Conservation (phyloP, 1,140 invertebrate species). For the Uloborus diversus region DNA sequence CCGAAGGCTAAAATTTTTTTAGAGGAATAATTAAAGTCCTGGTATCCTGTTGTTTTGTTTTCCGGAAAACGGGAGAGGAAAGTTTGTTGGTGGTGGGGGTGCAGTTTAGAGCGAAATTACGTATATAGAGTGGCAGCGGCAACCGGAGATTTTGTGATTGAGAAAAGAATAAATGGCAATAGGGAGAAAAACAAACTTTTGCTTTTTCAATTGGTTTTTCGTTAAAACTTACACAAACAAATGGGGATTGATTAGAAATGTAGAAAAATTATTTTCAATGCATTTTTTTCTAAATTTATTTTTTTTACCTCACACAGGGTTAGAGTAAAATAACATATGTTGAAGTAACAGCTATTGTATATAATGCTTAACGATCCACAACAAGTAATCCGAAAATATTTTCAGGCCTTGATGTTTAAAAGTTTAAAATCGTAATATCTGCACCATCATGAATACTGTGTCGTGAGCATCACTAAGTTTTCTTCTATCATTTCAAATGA, state of each 20-base stretch:
- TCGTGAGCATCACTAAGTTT: too few relatives aligned
- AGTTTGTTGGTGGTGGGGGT: not conserved
- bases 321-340: too few relatives aligned
- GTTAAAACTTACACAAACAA: constrained; percentile 13
- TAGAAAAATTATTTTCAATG: not conserved
- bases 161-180: constrained; percentile 19
- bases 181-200: constrained; percentile 3
- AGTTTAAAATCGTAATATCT: too few relatives aligned
- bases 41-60: constrained; percentile 56
- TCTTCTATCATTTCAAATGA: too few relatives aligned
- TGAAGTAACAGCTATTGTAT: too few relatives aligned
- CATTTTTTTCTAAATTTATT: too few relatives aligned
- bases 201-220: constrained; percentile 33
- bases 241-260: constrained; percentile 19
- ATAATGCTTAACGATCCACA: too few relatives aligned
- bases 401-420: too few relatives aligned
- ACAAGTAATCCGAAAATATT: too few relatives aligned
- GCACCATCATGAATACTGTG: too few relatives aligned
- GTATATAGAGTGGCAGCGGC: not conserved
- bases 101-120: constrained; percentile 31
- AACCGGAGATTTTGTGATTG: constrained; percentile 48
- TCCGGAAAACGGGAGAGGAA: constrained; percentile 28
- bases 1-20: constrained; percentile 31
- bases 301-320: too few relatives aligned
- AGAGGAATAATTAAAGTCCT: constrained; percentile 52